phyloP scores from a whole-genome alignment of 2,113 vertebrate species.

The Ceyx cyanopectus region DNA sequence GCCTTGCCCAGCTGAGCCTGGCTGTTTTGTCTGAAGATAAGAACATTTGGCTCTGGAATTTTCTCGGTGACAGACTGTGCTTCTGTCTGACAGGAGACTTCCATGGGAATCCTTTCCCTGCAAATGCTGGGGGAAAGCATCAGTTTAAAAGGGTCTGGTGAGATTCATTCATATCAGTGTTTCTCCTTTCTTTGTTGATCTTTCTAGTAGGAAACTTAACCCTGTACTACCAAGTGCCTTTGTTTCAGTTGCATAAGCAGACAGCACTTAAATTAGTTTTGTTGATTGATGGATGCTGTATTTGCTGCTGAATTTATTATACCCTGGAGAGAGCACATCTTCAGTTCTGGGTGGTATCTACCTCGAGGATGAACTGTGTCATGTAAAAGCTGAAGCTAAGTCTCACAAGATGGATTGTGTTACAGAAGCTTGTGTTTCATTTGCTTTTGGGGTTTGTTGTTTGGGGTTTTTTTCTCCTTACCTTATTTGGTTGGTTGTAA shows the following conservation, averaged over 20 bases:
- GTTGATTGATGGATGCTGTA: not conserved
- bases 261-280: not conserved
- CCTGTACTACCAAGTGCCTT: not conserved
- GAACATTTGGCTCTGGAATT: not conserved
- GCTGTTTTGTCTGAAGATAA: not conserved
- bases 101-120: rapidly evolving
- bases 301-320: not conserved
- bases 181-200: not conserved
- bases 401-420: not conserved
- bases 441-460: not conserved
- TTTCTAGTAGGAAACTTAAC: not conserved
- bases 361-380: not conserved
- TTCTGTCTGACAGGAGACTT: not conserved
- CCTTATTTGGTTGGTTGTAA: not conserved
- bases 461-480: not conserved
- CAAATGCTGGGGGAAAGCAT: not conserved
- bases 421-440: not conserved
- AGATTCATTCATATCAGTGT: not conserved
- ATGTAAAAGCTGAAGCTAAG: not conserved
- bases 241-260: not conserved
- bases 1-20: not conserved
- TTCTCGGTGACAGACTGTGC: not conserved
- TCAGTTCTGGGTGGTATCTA: not conserved
- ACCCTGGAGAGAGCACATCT: not conserved
- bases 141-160: not conserved